phyloP scores from a whole-genome alignment of 2,113 vertebrate species.

The Equus quagga region DNA sequence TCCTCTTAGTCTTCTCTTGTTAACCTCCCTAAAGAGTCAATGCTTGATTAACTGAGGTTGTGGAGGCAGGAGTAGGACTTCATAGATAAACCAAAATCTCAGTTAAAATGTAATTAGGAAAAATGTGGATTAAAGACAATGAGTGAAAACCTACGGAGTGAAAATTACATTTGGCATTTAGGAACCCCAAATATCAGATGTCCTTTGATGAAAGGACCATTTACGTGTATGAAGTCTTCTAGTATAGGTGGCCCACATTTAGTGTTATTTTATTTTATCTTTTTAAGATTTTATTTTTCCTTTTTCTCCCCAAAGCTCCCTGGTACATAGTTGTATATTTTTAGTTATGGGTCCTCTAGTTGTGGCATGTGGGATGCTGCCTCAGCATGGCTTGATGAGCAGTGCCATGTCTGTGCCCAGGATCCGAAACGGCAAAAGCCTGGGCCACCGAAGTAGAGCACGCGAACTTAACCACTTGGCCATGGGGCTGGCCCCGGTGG shows the following conservation, averaged over 20 bases:
- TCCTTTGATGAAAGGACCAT: constrained; percentile 1
- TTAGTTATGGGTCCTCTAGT: too few species aligned
- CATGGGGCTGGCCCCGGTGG: not conserved
- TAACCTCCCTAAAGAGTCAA: not conserved
- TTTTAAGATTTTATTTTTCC: too few species aligned
- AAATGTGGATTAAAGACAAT: constrained; percentile 8
- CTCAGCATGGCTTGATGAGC: too few species aligned
- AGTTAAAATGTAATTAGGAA: constrained; percentile 39
- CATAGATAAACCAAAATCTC: constrained; percentile 17
- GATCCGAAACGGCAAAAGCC: too few species aligned
- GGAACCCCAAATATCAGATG: not conserved
- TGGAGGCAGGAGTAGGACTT: not conserved
- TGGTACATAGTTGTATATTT: too few species aligned
- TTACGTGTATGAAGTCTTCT: not conserved
- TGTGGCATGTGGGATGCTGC: too few species aligned
- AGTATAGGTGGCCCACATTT: not conserved
- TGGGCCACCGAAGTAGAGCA: too few species aligned
- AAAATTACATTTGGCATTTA: constrained; percentile 32
- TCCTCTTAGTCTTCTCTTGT: constrained; percentile 44
- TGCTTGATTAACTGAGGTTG: not conserved
- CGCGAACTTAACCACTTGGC: too few species aligned
- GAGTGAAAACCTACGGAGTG: not conserved
- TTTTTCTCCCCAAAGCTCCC: too few species aligned
- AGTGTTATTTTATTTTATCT: too few species aligned
- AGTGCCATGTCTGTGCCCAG: too few species aligned